A percentile compares a stretch with the other conserved stretches of the same genome.
Conservation (phyloP, 30 jellyfish, hydroid and myxozoan species). For the Nemopilema nomurai region DNA sequence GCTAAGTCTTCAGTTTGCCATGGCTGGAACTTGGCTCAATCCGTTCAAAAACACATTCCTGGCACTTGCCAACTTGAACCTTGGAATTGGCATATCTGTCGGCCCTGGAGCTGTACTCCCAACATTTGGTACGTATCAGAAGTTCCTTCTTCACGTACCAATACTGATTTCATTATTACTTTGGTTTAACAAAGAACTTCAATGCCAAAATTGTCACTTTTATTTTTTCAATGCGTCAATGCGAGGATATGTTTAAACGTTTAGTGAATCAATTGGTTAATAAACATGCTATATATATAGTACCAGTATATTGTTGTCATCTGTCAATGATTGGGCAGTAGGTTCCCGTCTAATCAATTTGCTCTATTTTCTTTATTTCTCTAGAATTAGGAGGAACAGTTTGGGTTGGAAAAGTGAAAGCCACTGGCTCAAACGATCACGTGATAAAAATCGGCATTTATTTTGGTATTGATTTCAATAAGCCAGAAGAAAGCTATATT, state of each 20-base stretch:
- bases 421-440: slow-evolving; percentile 49
- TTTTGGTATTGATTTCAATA: slow-evolving; percentile 47
- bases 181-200: no score
- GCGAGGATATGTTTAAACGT: no score
- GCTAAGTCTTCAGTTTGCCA: slow-evolving; percentile 25
- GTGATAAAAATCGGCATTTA: slow-evolving; percentile 29
- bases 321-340: background rate
- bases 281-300: background rate
- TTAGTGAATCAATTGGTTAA: no score
- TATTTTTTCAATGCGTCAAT: no score
- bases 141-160: background rate
- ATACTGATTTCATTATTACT: no score
- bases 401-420: slow-evolving; percentile 53
- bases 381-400: slow-evolving; percentile 57
- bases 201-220: no score
- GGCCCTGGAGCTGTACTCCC: slow-evolving; percentile 24
- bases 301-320: background rate
- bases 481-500: slow-evolving; percentile 32
- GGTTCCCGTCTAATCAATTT: background rate
- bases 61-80: slow-evolving; percentile 62
- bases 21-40: slow-evolving; percentile 61
- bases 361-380: background rate
- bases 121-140: slow-evolving; percentile 36
- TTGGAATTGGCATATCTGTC: slow-evolving; percentile 34
- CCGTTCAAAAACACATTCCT: slow-evolving; percentile 49